These are phyloP conservation scores for Thymelicus lineola DNA, from an alignment of 2,888 invertebrate genomes.

Conservation along the genomic window DNA sequence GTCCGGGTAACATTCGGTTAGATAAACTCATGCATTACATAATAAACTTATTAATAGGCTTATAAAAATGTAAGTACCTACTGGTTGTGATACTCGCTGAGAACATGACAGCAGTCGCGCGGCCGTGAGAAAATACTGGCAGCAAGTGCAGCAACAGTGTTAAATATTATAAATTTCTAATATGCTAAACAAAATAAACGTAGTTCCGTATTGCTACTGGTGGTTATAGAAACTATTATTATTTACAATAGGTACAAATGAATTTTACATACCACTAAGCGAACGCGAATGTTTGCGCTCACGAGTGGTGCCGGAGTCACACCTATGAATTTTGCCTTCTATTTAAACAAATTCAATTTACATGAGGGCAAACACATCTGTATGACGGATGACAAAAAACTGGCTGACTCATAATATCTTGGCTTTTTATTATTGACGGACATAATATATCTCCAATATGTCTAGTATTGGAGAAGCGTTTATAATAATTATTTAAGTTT, in stretches of 20 bases:
- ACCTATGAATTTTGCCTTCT: slow-evolving; percentile 49
- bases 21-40: no score
- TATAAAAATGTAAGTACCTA: no score
- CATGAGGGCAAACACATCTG: slow-evolving; percentile 53
- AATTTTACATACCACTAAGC: slow-evolving; percentile 57
- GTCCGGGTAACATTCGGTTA: no score
- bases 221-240: slow-evolving; percentile 25
- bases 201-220: background rate
- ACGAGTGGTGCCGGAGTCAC: slow-evolving; percentile 52
- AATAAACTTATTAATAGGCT: no score
- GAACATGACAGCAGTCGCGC: no score
- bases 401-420: slow-evolving; percentile 5
- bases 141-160: no score
- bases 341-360: slow-evolving; percentile 59
- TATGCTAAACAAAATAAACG: background rate
- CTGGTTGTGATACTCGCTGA: no score
- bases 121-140: no score
- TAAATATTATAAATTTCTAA: no score
- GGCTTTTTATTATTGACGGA: slow-evolving; percentile 14
- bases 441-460: no score
- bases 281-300: slow-evolving; percentile 51
- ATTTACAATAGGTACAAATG: slow-evolving; percentile 28
- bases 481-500: no score
- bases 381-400: slow-evolving; percentile 38
- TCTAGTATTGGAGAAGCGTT: no score